Conservation (phyloP, 2,113 vertebrate genomes). For the Takifugu flavidus region DNA sequence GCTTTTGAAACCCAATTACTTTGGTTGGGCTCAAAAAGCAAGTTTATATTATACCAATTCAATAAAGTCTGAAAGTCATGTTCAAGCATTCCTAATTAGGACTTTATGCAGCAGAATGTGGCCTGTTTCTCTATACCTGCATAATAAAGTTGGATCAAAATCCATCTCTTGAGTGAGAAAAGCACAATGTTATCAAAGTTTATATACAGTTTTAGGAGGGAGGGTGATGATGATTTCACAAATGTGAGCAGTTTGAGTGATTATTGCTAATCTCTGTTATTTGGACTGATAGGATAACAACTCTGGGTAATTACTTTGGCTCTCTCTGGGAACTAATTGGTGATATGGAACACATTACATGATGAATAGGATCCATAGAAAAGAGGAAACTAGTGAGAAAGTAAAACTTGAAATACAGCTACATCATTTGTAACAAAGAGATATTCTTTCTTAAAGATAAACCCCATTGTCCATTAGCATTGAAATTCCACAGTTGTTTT, state of each 20-base stretch:
- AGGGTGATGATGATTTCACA: constrained; percentile 27
- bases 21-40: no score
- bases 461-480: constrained; percentile 3
- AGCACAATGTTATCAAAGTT: constrained; percentile 17
- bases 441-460: constrained; percentile 2
- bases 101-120: no score
- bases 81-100: no score
- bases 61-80: not conserved
- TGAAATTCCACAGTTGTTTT: constrained; percentile 4
- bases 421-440: constrained; percentile 6
- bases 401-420: constrained; percentile 25
- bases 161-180: constrained; percentile 18
- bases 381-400: constrained; percentile 27
- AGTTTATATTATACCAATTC: not conserved
- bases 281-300: constrained; percentile 53
- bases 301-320: constrained; percentile 56
- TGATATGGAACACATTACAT: constrained; percentile 36
- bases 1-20: no score
- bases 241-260: constrained; percentile 30
- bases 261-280: constrained; percentile 57
- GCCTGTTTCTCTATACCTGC: no score
- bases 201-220: constrained; percentile 32
- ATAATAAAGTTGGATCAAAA: constrained; percentile 1
- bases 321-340: constrained; percentile 55
- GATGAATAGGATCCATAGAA: constrained; percentile 36